Evolutionary conservation across 30 jellyfish, hydroid and myxozoan genomes (phyloP), one percentile per base, ranked within the genome.

Genomic region (Aurelia aurita): DNA sequence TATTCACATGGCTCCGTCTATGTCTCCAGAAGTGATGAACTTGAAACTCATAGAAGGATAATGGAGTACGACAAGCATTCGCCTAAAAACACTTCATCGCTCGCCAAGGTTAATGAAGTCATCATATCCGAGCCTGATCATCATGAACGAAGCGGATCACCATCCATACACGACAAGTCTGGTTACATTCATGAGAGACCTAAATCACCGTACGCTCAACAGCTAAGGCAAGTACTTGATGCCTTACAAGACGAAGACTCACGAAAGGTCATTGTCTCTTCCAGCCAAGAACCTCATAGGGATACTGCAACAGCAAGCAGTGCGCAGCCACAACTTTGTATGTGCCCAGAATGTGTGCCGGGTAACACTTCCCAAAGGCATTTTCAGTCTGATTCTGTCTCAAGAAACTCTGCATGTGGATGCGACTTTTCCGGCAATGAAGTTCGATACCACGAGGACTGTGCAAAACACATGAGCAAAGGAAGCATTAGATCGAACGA

Each of bases 131-230:
- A 83, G 16, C 18, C 23, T 26, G 93, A 57, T 4, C 74, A 74
- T 26, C 23, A 5, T 6, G 93, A 83, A 27, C 51, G 87, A 75
- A 23, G 81, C 60, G 60, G 72, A 26, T 66, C 93, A 14, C 93
- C 93, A 18, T 34, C 80, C 7, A 25, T 22, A 49, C 86, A 83
- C 53, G 67, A 65, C 0, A 59, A 76, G 66, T n/a, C 73, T 5
- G 66, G 45, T 13, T 76, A 73, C 51, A 71, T 60, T 5, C 96
- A 70, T 11, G 96, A 88, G 55, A 71, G 84, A 58, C 96, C 96
- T 0, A 87, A 87, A 53, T 93, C 98, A 9, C 98, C 97, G 0
- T 93, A 93, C 69, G 98, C 97, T n/a, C 96, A 83, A 60, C 98
- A 93, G 71, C 89, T 93, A 28, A 71, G 95, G 53, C 98, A 93